Conservation (phyloP, 2,888 invertebrate genomes). For the Mesoligia furuncula region DNA sequence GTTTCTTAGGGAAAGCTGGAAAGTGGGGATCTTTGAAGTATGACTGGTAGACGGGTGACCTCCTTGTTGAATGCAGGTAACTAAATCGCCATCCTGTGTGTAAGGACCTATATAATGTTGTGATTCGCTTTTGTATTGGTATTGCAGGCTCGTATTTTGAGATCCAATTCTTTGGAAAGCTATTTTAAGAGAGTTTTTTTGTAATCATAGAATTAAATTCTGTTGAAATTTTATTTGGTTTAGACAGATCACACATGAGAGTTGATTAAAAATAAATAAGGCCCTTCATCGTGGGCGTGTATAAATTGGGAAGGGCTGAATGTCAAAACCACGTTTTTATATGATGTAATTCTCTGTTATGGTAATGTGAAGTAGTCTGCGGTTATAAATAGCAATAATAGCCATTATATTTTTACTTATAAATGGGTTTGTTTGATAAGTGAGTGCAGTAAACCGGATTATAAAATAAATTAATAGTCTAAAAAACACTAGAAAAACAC, state of each 20-base stretch:
- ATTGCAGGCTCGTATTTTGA: not conserved
- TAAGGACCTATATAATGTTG: not conserved
- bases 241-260: not conserved
- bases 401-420: not conserved
- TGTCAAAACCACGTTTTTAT: conserved; percentile 2
- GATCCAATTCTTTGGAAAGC: not conserved
- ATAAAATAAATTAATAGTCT: no score
- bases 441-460: not conserved
- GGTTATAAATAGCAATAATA: conserved; percentile 5
- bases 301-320: not conserved
- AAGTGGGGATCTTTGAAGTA: not conserved
- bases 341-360: not conserved
- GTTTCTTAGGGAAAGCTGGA: not conserved
- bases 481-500: no score
- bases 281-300: not conserved
- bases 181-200: not conserved
- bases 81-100: not conserved
- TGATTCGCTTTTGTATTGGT: not conserved
- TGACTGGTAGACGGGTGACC: not conserved
- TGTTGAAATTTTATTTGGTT: conserved; percentile 15
- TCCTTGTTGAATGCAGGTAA: not conserved
- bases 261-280: conserved; percentile 7
- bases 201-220: not conserved
- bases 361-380: not conserved
- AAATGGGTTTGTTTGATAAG: not conserved